phyloP scores from a whole-genome alignment of 1,140 invertebrate species.

The Orussus abietinus region DNA sequence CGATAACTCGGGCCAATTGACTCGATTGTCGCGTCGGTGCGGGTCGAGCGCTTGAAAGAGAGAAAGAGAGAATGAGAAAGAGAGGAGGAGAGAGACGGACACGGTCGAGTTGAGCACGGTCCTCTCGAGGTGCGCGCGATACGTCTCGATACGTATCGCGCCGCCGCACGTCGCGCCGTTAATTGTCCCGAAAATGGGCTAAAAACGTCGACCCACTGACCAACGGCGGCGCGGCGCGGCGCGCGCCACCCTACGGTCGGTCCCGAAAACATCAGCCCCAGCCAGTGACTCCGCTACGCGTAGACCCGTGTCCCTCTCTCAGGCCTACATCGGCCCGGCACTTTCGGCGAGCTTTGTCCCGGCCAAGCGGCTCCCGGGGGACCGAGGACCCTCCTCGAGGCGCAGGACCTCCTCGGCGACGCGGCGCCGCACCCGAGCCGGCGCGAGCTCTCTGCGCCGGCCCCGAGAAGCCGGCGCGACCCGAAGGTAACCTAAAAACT shows the following conservation, averaged over 20 bases:
- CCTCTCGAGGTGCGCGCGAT: too few relatives aligned
- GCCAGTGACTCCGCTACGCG: conserved; percentile 37
- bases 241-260: conserved; percentile 36
- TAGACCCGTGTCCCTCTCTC: conserved; percentile 20
- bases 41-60: conserved; percentile 8
- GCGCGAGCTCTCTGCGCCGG: too few relatives aligned
- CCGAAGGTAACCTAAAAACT: conserved; percentile 50
- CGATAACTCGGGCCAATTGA: too few relatives aligned
- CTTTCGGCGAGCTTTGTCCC: conserved; percentile 14
- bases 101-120: conserved; percentile 4
- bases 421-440: too few relatives aligned
- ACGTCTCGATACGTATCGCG: too few relatives aligned
- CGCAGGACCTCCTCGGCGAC: too few relatives aligned
- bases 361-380: too few relatives aligned
- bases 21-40: too few relatives aligned
- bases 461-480: conserved; percentile 46
- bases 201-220: conserved; percentile 41
- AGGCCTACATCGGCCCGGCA: too few relatives aligned
- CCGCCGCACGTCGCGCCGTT: not conserved
- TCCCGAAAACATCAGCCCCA: conserved; percentile 49
- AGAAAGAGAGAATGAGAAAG: conserved; percentile 5
- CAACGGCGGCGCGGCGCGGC: conserved; percentile 29
- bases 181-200: conserved; percentile 17
- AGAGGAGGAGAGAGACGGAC: not conserved
- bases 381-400: too few relatives aligned